Evolutionary conservation across 1,140 invertebrate species (phyloP), one percentile per base, ranked within the genome.

Genomic region (Lanistes nyassanus): DNA sequence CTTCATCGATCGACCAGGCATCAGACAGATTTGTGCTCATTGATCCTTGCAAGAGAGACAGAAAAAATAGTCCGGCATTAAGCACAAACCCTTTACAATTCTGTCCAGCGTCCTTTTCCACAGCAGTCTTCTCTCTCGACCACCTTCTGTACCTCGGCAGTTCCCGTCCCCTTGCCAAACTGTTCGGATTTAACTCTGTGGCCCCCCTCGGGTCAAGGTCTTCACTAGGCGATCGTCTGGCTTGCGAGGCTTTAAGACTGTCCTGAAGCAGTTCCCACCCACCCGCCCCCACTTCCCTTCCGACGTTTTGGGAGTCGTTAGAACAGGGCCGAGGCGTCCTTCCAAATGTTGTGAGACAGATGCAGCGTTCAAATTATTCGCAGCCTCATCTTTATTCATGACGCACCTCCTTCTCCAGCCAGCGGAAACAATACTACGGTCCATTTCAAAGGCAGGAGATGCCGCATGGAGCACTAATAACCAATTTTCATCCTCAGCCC

Each of bases 1-100:
- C 42, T 2, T 56, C 21, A 70, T 70, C 53, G 68, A 70, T 58
- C 51, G 51, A 21, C 51, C 53, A 56, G 68, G 42, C 42, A 56
- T 56, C 42, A 69, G 53, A 55, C 68, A 70, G 68, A 70, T 70
- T 70, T 70, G 51, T 39, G 53, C 68, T 47, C 51, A 70, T 70
- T 70, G 68, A 70, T 70, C 51, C 42, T 47, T 47, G 42, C 42
- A 16, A 9, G 2, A 16, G 19, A 56, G 65, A 67, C 34, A 67
- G 36, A 39, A 70, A 70, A n/a, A 70, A 70, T 56, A 16, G n/a
- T 70, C 23, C 67, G 51, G n/a, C 68, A 37, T n/a, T n/a, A 34
- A 29, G 53, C 23, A 34, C 68, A 70, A 70, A 70, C 53, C 53
- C 68, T 42, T 34, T 31, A n/a, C 29, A 58, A 56, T 36, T 36